Evolutionary conservation across 2,797 vertebrate species (phyloP), one percentile per base, ranked within the genome.

Genomic region (Clarias fuscus): DNA sequence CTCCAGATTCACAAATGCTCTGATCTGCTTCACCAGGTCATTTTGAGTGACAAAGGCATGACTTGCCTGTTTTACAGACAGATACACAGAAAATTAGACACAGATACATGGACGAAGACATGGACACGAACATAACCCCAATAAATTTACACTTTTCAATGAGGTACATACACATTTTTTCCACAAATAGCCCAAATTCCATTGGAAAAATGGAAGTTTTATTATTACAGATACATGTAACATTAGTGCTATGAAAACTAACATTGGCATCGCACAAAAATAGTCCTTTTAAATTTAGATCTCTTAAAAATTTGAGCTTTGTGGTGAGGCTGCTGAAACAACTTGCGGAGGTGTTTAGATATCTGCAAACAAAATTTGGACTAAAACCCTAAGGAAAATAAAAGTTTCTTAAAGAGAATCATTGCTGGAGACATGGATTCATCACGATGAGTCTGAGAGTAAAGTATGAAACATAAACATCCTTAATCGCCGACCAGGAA

Each of bases 11-110:
- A 99, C 96, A 92, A 99, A 99, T 87, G 98, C 98, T 89, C 96
- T 96, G 91, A 99, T 93, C 89, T 95, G 94, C 91, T 97, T 96
- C 89, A 97, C 98, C 98, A 98, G 99, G 3, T 94, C 95, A 91
- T 99, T 98, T 93, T 99, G 98, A 30, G 98, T 99, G 94, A 99
- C 98, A 92, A 99, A 99, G 83, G 98, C 98, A 8, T 99, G 98
- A 93, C 98, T 99, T 81, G 97, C 98, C 98, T 99, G 91, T 27
- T 30, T 10, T 17, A 11, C 4, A 84, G 2, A 86, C 20, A 84
- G 8, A 75, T 22, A 88, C 72, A 80, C 20, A 18, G 37, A 53
- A 43, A 85, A 13, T 7, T 43, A 7, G 7, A 43, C 43, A 7
- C 7, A 43, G 43, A 8, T 7, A 43, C 7, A 43, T 8, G 43